Percentiles rank a stretch among this genome's conserved stretches.
Conservation (phyloP, 2,113 vertebrate species). For the Protobothrops flavoviridis region DNA sequence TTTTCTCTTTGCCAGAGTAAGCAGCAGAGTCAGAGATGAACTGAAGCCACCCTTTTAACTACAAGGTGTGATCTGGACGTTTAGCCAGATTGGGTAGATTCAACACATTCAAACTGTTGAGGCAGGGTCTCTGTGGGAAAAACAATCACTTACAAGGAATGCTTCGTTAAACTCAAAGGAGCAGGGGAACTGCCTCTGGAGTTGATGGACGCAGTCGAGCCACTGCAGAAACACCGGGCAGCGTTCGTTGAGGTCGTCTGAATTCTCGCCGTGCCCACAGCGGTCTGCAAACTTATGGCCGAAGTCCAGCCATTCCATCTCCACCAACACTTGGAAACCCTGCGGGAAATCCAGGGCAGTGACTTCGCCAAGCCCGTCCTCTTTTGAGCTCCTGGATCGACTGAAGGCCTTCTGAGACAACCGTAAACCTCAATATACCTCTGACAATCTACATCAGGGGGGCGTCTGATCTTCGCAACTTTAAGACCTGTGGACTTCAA, state of each 20-base stretch:
- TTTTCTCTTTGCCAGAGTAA: background rate
- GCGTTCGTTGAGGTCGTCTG: slow-evolving; percentile 93
- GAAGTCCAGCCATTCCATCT: slow-evolving; percentile 97
- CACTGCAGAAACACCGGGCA: slow-evolving; percentile 98
- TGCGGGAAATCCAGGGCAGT: slow-evolving; percentile 49
- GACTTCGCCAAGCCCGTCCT: background rate
- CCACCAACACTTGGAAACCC: slow-evolving; percentile 98
- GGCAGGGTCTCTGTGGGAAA: slow-evolving; percentile 11
- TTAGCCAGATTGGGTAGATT: background rate
- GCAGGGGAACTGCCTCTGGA: slow-evolving; percentile 98
- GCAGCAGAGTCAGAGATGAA: background rate
- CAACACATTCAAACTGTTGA: background rate
- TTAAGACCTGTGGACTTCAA: background rate
- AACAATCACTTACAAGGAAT: slow-evolving; percentile 86
- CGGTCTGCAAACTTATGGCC: slow-evolving; percentile 98
- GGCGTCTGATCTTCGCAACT: background rate
- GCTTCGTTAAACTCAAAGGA: slow-evolving; percentile 99
- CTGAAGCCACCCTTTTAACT: background rate
- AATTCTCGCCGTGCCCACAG: slow-evolving; percentile 95
- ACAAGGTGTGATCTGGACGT: background rate
- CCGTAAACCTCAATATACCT: background rate
- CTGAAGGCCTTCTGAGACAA: background rate
- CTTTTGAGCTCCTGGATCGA: background rate
- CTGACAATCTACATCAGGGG: background rate
- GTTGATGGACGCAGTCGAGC: slow-evolving; percentile 98